phyloP scores from a whole-genome alignment of 2,888 invertebrate species.

The Diarsia dahlii region DNA sequence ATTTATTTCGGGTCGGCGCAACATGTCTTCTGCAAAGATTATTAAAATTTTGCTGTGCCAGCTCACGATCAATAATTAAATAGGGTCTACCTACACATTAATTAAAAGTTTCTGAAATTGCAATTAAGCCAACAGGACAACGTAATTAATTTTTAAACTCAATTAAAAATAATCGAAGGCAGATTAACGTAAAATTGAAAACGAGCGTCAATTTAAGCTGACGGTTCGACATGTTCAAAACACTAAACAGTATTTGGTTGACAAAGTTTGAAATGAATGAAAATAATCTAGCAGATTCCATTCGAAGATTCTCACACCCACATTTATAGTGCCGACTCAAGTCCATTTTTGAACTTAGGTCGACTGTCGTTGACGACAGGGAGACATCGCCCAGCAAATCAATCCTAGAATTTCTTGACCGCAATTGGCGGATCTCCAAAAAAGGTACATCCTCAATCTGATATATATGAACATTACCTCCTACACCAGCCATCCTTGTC shows the following conservation, averaged over 20 bases:
- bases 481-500: too few species aligned
- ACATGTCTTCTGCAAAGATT: background rate
- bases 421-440: too few species aligned
- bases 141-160: slow-evolving; percentile 10
- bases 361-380: too few species aligned
- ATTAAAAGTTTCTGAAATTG: slow-evolving; percentile 19
- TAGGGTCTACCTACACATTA: background rate
- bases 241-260: background rate
- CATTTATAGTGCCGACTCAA: too few species aligned
- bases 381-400: too few species aligned
- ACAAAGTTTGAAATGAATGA: slow-evolving; percentile 1
- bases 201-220: background rate
- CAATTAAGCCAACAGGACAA: slow-evolving; percentile 15
- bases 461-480: too few species aligned
- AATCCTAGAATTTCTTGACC: too few species aligned
- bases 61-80: background rate
- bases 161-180: slow-evolving; percentile 4
- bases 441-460: too few species aligned
- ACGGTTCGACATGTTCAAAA: background rate
- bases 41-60: background rate
- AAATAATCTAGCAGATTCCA: background rate
- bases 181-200: slow-evolving; percentile 18
- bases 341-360: too few species aligned
- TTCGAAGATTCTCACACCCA: slow-evolving; percentile 29
- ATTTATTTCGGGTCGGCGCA: too few species aligned